Base-by-base conservation (phyloP, 2,113 vertebrate genomes). In the Lagopus leucura region DNA sequence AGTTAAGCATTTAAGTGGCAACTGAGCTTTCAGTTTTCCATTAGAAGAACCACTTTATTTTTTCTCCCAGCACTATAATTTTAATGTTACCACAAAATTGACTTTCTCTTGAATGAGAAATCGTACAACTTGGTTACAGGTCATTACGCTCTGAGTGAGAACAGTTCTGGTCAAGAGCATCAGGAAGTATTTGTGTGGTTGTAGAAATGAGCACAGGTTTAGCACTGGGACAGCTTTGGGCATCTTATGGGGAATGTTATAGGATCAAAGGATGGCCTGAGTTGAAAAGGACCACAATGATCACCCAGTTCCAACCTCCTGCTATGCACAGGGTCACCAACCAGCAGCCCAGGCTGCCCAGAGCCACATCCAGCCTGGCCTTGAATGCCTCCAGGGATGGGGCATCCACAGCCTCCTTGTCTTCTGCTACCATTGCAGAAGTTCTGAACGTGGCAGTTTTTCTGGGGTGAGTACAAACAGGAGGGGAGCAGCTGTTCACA, bases 361-460 rank as follows among this genome's bases (percentile, higher is more conserved):
- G 11, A 50, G 48, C 22, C 48, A 50, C 48, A 50, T 50, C 48
- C 48, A 50, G 48, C 48, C 48, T 50, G 48, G 48, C 48, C 20
- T 47, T 47, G 47, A 21, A 47, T 47, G 20, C 47, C 47, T 47
- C 20, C 47, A 47, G 20, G 47, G 47, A 47, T 47, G 47, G 47
- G 47, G 20, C n/a, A 47, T 47, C 47, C 47, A 47, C 47, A 47
- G 10, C 47, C 47, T 47, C 20, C 47, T 47, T 47, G 47, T 47
- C 76, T 38, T 20, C 52, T 40, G 76, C 45, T 0, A 6, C 48
- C 20, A 7, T 20, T 74, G 61, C 43, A 52, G 80, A 65, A 3
- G 64, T 66, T 40, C 43, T 64, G 42, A 36, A 58, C 0, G 0
- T 22, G 74, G 10, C 3, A 2, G 40, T 7, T 48, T 45, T 15